Base-by-base conservation (phyloP, 2,797 vertebrate species). In the Syngnathus acus region DNA sequence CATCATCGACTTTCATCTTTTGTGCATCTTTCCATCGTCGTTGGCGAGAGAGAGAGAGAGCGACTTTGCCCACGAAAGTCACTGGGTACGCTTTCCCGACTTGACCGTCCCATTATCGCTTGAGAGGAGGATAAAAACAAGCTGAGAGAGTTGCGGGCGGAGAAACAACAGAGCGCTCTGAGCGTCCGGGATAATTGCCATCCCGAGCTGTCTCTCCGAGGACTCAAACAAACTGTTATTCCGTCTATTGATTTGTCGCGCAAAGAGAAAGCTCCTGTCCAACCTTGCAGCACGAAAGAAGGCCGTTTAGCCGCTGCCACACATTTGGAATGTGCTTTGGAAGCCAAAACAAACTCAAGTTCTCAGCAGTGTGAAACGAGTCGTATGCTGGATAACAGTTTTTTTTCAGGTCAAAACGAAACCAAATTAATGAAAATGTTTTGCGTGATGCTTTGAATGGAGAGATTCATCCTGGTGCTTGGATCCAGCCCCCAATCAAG, bases 101-200 rank as follows among this genome's bases (percentile, higher is more conserved):
- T 8, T 57, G 55, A 57, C 11, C 6, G 13, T 16, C 17, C 13
- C 26, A 37, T 57, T 57, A 57, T 37, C 14, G 13, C 39, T 9
- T 43, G 59, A 40, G 59, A 21, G 5, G 39, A 61, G 14, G 57
- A 38, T 59, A 61, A 23, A 61, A 61, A 42, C 39, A 23, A 42
- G 19, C 39, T 42, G 19, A 39, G 57, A 42, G 32, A 21, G 10
- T 21, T 61, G 39, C 10, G 19, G 54, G 19, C 48, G 6, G 54
- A 10, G 40, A 42, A 38, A 59, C 38, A 59, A 59, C 55, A 59
- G 39, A 32, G 32, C 32, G 32, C 32, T 32, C 57, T 39, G 8
- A 11, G 39, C 38, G 59, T 61, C 6, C 4, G 38, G 59, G 59
- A 42, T 61, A 61, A 61, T 61, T 61, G 59, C 59, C 59, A 23